A percentile compares a stretch with the other conserved stretches of the same genome.
Evolutionary conservation across 2,113 vertebrate genomes (phyloP).

Genomic region (Brienomyrus brachyistius): DNA sequence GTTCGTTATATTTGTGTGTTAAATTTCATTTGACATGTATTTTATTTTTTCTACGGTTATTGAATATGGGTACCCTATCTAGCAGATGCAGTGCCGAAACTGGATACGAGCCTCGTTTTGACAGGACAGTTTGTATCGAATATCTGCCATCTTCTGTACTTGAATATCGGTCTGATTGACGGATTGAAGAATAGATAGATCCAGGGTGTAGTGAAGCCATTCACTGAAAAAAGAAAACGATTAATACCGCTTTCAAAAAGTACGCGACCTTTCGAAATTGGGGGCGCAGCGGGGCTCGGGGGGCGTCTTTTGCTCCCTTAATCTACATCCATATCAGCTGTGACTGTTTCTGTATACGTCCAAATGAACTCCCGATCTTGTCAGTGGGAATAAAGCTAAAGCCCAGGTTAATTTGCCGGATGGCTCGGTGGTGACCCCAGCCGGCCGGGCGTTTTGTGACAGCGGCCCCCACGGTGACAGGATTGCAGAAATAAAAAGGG

Average conservation of each 20-base stretch:
- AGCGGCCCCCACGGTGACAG: neutral
- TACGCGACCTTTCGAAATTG: neutral
- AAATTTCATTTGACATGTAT: neutral
- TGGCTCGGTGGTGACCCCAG: conserved; percentile 25
- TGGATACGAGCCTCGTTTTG: neutral
- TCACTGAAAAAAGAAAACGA: neutral
- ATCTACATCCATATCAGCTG: neutral
- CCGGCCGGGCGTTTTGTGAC: conserved; percentile 16
- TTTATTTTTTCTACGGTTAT: neutral
- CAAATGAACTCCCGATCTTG: neutral
- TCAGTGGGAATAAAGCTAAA: neutral
- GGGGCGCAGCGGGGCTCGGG: neutral
- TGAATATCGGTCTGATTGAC: neutral
- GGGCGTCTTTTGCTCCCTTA: neutral
- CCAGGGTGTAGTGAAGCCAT: neutral
- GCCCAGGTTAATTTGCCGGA: conserved; percentile 11
- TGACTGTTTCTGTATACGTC: neutral
- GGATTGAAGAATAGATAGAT: neutral
- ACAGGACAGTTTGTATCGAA: neutral
- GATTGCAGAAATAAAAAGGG: neutral
- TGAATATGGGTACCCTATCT: neutral
- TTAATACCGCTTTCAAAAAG: neutral
- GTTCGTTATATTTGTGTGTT: neutral
- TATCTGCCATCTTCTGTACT: neutral
- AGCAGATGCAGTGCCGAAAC: neutral